phyloP scores from a whole-genome alignment of 1,140 invertebrate genomes.

The Cotesia vestalis region DNA sequence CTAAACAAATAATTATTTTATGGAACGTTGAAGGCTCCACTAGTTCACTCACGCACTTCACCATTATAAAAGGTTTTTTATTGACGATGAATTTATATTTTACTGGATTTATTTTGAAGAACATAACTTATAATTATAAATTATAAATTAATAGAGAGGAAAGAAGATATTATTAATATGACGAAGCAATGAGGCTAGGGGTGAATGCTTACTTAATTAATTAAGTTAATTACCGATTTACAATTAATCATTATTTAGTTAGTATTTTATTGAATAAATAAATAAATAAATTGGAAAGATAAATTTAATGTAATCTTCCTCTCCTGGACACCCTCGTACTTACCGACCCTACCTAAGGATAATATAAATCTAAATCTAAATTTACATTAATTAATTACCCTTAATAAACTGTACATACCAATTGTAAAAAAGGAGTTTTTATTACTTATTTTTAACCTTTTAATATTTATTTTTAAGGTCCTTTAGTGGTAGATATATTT shows the following conservation, averaged over 20 bases:
- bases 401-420: conserved; percentile 65
- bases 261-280: not conserved
- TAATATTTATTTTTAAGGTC: not conserved
- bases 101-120: conserved; percentile 39
- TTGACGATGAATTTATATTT: conserved; percentile 57
- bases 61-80: conserved; percentile 53
- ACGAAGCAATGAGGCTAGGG: conserved; percentile 59
- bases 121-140: conserved; percentile 44
- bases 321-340: conserved; percentile 42
- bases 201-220: conserved; percentile 62
- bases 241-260: not conserved
- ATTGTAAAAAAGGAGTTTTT: conserved; percentile 54
- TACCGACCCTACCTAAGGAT: conserved; percentile 59
- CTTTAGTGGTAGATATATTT: conserved; percentile 1
- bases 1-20: conserved; percentile 17
- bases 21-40: conserved; percentile 51
- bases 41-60: conserved; percentile 67
- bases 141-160: conserved; percentile 23
- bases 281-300: conserved; percentile 10
- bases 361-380: conserved; percentile 53
- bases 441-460: conserved; percentile 20
- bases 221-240: conserved; percentile 24
- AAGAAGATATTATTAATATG: too few relatives aligned
- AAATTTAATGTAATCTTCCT: conserved; percentile 45
- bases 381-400: conserved; percentile 52